phyloP scores from a whole-genome alignment of 2,888 invertebrate genomes.

The Orgyia antiqua region DNA sequence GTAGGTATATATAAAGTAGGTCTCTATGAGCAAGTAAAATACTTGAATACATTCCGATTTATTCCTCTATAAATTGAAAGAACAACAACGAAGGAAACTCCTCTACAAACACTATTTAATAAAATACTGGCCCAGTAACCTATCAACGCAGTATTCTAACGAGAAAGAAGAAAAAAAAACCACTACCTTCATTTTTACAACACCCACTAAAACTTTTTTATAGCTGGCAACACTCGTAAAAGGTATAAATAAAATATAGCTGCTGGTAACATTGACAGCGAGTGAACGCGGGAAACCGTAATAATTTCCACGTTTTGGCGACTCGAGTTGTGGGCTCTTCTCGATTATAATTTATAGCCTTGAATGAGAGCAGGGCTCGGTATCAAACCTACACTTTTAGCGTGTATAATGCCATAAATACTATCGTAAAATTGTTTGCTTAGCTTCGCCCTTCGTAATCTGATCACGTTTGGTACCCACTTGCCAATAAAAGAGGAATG shows the following conservation, averaged over 20 bases:
- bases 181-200: constrained; percentile 52
- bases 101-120: constrained; percentile 20
- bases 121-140: constrained; percentile 32
- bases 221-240: constrained; percentile 66
- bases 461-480: constrained; percentile 45
- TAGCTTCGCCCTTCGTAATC: constrained; percentile 40
- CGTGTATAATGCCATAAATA: constrained; percentile 60
- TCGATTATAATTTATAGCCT: constrained; percentile 71
- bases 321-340: constrained; percentile 59
- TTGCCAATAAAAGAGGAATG: constrained; percentile 23
- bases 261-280: constrained; percentile 54
- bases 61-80: constrained; percentile 4
- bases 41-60: too few species aligned
- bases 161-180: constrained; percentile 37
- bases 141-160: constrained; percentile 49
- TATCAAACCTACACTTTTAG: constrained; percentile 30
- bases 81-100: constrained; percentile 7
- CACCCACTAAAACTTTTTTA: constrained; percentile 70
- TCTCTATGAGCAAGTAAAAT: too few species aligned
- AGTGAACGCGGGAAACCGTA: constrained; percentile 39
- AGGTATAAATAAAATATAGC: constrained; percentile 68
- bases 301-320: constrained; percentile 68
- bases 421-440: constrained; percentile 66
- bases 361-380: constrained; percentile 41
- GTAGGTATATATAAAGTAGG: too few species aligned